Base-by-base conservation (phyloP, 2,797 vertebrate species). In the Somateria mollissima region DNA sequence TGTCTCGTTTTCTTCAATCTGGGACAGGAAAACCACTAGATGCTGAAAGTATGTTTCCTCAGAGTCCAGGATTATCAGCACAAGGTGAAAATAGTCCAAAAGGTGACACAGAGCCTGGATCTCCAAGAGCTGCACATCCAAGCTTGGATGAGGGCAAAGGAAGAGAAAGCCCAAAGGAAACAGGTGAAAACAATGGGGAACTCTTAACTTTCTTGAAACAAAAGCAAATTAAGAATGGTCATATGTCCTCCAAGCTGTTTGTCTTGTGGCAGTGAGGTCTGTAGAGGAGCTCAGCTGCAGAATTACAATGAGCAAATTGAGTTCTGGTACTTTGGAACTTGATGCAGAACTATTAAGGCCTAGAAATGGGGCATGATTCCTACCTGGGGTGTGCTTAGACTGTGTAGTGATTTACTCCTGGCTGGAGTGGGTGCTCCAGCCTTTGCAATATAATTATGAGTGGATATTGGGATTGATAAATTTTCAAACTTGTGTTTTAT, bases 1-100 rank as follows among this genome's bases (percentile, higher is more conserved):
- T 85, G 47, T 90, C 18, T 89, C n/a, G 28, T 76, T 51, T 69
- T 30, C 10, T 57, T 81, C 60, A 64, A 24, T 83, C 73, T 94
- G 89, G 91, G 72, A 85, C 80, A 98, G 98, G 95, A 90, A 97
- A 83, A 56, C 58, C 14, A 28, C 51, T 11, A 16, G 18, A 8
- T 79, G 56, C 67, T 70, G 61, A 58, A 62, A 81, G 13, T 17
- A 37, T 10, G 1, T 24, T 53, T 0, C 64, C 85, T 1, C 83
- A 75, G 28, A 94, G 84, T 67, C 91, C 97, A 3, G 95, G 67
- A 41, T 64, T 76, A 34, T 93, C 91, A 37, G 7, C 34, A 21
- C 84, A 25, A n/a, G 22, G 37, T 64, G 77, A 83, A n/a, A 94
- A 66, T 60, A 98, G 97, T 79, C 96, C 98, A 5, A 37, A 94